A percentile compares a stretch with the other conserved stretches of the same genome.
These are phyloP conservation scores for Bembecia ichneumoniformis DNA, from an alignment of 2,888 invertebrate species.

Conservation along the genomic window DNA sequence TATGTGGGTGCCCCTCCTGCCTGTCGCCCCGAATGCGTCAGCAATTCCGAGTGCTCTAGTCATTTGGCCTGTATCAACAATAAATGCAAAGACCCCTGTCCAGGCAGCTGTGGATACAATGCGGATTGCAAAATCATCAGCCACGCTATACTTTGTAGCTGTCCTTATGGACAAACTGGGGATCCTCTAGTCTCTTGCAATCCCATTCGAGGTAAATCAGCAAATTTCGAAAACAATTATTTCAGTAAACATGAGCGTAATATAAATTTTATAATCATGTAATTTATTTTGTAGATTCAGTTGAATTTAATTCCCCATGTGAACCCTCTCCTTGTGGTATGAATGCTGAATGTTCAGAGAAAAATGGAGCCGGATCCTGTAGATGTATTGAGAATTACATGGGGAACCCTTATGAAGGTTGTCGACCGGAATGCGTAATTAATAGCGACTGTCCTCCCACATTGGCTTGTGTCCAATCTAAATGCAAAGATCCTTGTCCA, in stretches of 20 bases:
- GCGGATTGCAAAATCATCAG: conserved; percentile 82
- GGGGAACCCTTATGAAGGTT: conserved; percentile 72
- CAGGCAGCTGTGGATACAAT: conserved; percentile 77
- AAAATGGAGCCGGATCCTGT: conserved; percentile 79
- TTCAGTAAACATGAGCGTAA: neutral
- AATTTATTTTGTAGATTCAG: conserved; percentile 36
- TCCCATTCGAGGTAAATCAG: conserved; percentile 44
- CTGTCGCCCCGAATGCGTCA: conserved; percentile 78
- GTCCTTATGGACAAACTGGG: conserved; percentile 75
- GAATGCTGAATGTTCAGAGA: conserved; percentile 74
- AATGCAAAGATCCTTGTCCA: conserved; percentile 85
- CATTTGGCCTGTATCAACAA: conserved; percentile 78
- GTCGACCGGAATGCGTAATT: conserved; percentile 85
- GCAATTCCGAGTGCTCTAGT: conserved; percentile 77
- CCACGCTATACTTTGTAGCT: conserved; percentile 78
- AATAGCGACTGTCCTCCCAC: conserved; percentile 84
- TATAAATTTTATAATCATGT: neutral
- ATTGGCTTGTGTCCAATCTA: conserved; percentile 81
- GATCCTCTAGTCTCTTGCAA: conserved; percentile 74
- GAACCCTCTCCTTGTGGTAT: conserved; percentile 79
- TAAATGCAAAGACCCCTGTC: conserved; percentile 80
- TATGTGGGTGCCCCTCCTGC: conserved; percentile 76
- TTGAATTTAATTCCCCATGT: conserved; percentile 73
- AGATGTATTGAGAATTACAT: conserved; percentile 75
- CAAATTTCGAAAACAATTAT: neutral